Conservation (phyloP, 2,797 vertebrate genomes). For the Brachyalestes nurse region DNA sequence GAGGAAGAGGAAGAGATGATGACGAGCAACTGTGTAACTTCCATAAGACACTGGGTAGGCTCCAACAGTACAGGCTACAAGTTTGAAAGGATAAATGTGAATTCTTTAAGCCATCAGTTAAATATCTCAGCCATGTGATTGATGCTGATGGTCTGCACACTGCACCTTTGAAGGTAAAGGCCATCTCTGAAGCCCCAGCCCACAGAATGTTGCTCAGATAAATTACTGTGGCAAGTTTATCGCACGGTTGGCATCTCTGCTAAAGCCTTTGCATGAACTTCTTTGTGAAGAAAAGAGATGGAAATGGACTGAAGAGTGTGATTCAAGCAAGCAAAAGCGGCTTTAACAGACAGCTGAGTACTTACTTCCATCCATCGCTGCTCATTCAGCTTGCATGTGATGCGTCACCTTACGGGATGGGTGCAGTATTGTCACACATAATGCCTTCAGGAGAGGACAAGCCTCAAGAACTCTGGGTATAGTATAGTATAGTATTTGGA, state of each 20-base stretch:
- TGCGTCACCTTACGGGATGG: too few species aligned
- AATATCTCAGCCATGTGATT: constrained; percentile 25
- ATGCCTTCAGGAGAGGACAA: too few species aligned
- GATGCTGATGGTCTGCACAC: constrained; percentile 17
- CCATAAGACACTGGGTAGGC: too few species aligned
- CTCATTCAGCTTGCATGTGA: too few species aligned
- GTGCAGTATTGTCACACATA: too few species aligned
- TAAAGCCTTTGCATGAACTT: background rate
- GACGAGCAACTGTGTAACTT: too few species aligned
- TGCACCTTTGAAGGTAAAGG: constrained; percentile 15
- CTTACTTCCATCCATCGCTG: too few species aligned
- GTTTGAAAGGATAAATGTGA: constrained; percentile 22
- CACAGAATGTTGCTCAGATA: constrained; percentile 14
- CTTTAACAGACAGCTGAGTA: too few species aligned
- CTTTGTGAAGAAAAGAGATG: background rate
- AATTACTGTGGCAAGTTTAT: constrained; percentile 7
- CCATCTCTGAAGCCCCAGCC: background rate
- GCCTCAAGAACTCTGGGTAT: too few species aligned
- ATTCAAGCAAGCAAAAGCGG: background rate
- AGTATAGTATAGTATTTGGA: too few species aligned
- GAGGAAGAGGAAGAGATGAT: too few species aligned
- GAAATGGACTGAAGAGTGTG: background rate
- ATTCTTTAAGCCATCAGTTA: constrained; percentile 1
- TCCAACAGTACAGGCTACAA: background rate
- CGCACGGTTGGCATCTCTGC: background rate